A percentile compares a stretch with the other conserved stretches of the same genome.
phyloP scores from a whole-genome alignment of 2,888 invertebrate genomes.

The Congeria kusceri region DNA sequence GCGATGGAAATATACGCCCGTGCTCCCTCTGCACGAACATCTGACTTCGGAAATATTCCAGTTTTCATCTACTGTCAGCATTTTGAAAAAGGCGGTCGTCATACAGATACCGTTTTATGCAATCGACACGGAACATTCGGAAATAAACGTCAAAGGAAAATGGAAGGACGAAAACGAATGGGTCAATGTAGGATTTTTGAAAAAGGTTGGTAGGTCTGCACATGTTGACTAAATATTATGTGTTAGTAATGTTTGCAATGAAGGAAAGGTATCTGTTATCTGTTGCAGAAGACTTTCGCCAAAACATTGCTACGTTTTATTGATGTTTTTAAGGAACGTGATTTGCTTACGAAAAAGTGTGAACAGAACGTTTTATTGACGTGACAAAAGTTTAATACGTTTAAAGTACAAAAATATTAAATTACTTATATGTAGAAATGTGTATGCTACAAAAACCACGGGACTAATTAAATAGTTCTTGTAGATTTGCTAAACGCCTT shows the following conservation, averaged over 20 bases:
- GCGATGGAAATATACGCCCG: constrained; percentile 73
- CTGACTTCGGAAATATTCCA: constrained; percentile 77
- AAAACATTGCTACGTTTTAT: no score
- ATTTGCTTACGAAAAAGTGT: no score
- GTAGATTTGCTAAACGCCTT: no score
- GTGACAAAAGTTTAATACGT: no score
- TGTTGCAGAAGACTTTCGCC: no score
- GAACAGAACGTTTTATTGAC: no score
- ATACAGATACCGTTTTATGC: constrained; percentile 78
- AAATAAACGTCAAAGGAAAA: constrained; percentile 79
- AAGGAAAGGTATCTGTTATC: no score
- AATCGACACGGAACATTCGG: constrained; percentile 70
- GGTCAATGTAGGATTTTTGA: constrained; percentile 77
- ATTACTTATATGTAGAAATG: no score
- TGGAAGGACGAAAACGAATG: constrained; percentile 80
- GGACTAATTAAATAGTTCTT: no score
- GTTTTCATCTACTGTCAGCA: constrained; percentile 66
- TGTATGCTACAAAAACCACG: no score
- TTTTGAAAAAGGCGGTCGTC: constrained; percentile 72
- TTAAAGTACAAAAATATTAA: no score
- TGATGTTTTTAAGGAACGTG: no score
- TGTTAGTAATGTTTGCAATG: neutral
- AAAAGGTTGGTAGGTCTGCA: constrained; percentile 66
- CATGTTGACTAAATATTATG: neutral
- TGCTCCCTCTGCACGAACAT: constrained; percentile 69